Evolutionary conservation across 2,888 invertebrate genomes (phyloP), one percentile per base, ranked within the genome.

Genomic region (Heliconius sara): DNA sequence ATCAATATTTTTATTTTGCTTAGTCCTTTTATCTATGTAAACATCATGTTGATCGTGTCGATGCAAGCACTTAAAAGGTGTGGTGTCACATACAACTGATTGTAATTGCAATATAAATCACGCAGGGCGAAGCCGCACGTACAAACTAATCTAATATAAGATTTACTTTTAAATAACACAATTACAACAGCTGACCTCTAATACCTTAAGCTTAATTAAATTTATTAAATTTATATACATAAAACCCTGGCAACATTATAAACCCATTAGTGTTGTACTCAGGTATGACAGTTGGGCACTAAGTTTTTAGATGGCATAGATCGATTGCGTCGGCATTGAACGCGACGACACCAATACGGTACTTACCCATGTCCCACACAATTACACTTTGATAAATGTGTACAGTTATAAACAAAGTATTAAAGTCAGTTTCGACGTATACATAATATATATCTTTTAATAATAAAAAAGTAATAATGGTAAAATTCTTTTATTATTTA

Each of bases 291-390:
- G 75, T 75, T 30, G 65, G 65, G 47, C 75, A 66, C 65, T 47
- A 65, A 66, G 65, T 66, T 30, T 72, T 52, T 60, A 79, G 81
- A 81, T 81, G 81, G 75, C 81, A 81, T 70, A 57, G 60, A 77
- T 81, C 75, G 81, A 81, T 81, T 79, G 81, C 60, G 74, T 52
- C 65, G 81, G 70, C 81, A 81, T 81, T 81, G 81, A 81, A 73
- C 67, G 76, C 79, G 68, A 63, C 74, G 76, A 81, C 81, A 79
- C 68, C 76, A 68, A 77, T 77, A 19, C 67, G 47, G 25, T 22
- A 12, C 77, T 30, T 73, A 66, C 22, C 27, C 66, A 30, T 75
- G 43, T 65, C 47, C 65, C 75, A 75, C 27, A 75, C 75, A 47
- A 39, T 63, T 65, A 65, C 60, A 39, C 65, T 27, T 22, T 6